These are phyloP conservation scores for Phyllotreta striolata DNA, from an alignment of 2,888 invertebrate genomes.

Conservation along the genomic window DNA sequence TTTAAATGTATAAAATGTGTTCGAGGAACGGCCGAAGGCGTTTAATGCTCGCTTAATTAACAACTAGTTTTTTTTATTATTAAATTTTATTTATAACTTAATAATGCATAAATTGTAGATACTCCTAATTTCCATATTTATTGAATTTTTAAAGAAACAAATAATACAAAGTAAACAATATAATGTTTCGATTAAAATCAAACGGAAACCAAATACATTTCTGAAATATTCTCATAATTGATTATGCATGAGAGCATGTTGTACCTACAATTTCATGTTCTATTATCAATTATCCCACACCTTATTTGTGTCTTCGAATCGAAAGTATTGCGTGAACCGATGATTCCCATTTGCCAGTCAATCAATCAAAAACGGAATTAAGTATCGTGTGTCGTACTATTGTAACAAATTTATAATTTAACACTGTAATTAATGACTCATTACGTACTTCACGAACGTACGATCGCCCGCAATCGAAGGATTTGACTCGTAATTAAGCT, in stretches of 20 bases:
- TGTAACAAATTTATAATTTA: conserved; percentile 33
- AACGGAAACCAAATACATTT: conserved; percentile 9
- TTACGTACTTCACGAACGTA: conserved; percentile 27
- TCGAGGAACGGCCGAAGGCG: too few relatives aligned
- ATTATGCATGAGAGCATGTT: conserved; percentile 32
- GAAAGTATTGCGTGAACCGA: conserved; percentile 31
- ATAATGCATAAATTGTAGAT: too few relatives aligned
- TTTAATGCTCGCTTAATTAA: too few relatives aligned
- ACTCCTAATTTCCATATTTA: too few relatives aligned
- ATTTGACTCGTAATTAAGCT: too few relatives aligned
- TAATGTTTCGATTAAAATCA: background rate
- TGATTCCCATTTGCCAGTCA: conserved; percentile 33
- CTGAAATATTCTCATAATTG: conserved; percentile 23
- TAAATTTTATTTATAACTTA: too few relatives aligned
- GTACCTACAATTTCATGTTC: conserved; percentile 27
- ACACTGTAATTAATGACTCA: conserved; percentile 29
- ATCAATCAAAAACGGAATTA: conserved; percentile 32
- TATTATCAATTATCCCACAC: conserved; percentile 33
- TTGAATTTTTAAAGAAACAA: too few relatives aligned
- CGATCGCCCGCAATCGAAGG: background rate
- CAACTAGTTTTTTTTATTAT: too few relatives aligned
- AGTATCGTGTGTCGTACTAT: conserved; percentile 34
- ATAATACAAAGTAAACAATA: conserved; percentile 12
- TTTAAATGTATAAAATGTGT: too few relatives aligned
- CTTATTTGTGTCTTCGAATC: conserved; percentile 32